Percentiles rank a stretch among this genome's conserved stretches.
phyloP scores from a whole-genome alignment of 2,888 invertebrate species.

The Zeuzera pyrina region DNA sequence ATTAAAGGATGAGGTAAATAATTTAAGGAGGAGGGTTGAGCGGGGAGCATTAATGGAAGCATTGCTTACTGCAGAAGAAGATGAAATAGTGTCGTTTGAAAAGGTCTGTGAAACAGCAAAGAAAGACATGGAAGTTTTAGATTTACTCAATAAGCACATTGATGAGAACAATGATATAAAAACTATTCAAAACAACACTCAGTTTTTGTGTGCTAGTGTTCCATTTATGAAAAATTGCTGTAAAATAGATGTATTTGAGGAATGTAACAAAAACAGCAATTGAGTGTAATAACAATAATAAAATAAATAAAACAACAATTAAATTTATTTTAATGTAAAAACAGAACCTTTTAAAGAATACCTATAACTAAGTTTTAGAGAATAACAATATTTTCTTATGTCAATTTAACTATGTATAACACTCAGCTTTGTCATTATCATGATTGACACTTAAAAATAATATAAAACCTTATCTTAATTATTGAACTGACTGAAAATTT shows the following conservation, averaged over 20 bases:
- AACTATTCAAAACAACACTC: constrained; percentile 33
- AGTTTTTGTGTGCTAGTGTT: constrained; percentile 44
- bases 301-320: constrained; percentile 42
- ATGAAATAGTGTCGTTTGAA: constrained; percentile 45
- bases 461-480: background rate
- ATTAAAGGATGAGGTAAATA: constrained; percentile 45
- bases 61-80: constrained; percentile 46
- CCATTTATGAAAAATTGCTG: constrained; percentile 32
- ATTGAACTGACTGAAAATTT: background rate
- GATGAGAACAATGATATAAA: constrained; percentile 31
- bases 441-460: background rate
- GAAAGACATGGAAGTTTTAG: constrained; percentile 52
- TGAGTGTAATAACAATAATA: constrained; percentile 12
- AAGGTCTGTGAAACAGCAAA: constrained; percentile 51
- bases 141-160: constrained; percentile 36
- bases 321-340: constrained; percentile 61
- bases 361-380: constrained; percentile 39
- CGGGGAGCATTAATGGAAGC: constrained; percentile 55
- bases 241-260: constrained; percentile 18
- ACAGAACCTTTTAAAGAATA: constrained; percentile 51
- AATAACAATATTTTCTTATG: constrained; percentile 58
- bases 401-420: background rate
- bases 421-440: background rate
- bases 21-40: constrained; percentile 43
- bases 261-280: constrained; percentile 2